Evolutionary conservation across 2,797 vertebrate species (phyloP).

Genomic region (Rhabdophis nuchalis): DNA sequence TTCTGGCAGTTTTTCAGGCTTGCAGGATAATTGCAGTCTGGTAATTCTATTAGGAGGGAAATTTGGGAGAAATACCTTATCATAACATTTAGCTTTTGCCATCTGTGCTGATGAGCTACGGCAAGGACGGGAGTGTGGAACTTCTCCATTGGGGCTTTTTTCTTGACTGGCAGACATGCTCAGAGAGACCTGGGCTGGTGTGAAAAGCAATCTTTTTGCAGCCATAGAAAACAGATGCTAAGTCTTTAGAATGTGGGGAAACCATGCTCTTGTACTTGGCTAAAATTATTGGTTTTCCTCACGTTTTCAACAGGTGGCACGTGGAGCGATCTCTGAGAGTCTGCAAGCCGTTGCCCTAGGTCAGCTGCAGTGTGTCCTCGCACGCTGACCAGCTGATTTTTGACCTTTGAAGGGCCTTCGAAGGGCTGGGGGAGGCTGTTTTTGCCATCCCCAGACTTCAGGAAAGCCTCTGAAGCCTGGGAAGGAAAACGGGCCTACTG

Average conservation of each 20-base stretch:
- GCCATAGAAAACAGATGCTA: neutral
- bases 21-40: conserved; percentile 72
- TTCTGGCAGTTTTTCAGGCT: conserved; percentile 71
- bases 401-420: too few relatives aligned
- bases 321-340: too few relatives aligned
- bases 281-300: neutral
- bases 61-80: conserved; percentile 65
- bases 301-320: too few relatives aligned
- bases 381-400: too few relatives aligned
- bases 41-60: conserved; percentile 68
- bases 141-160: neutral
- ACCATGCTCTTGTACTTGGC: neutral
- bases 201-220: neutral
- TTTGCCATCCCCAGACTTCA: too few relatives aligned
- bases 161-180: neutral
- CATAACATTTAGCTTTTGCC: conserved; percentile 69
- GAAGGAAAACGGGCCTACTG: too few relatives aligned
- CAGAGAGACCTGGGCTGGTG: neutral
- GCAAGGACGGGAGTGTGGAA: conserved; percentile 36
- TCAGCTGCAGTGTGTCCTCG: too few relatives aligned
- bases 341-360: too few relatives aligned
- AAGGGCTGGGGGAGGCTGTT: too few relatives aligned
- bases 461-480: too few relatives aligned
- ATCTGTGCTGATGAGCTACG: conserved; percentile 43
- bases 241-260: neutral